These are phyloP conservation scores for Aphelinus atriplicis DNA, from an alignment of 1,140 invertebrate species.

Conservation along the genomic window DNA sequence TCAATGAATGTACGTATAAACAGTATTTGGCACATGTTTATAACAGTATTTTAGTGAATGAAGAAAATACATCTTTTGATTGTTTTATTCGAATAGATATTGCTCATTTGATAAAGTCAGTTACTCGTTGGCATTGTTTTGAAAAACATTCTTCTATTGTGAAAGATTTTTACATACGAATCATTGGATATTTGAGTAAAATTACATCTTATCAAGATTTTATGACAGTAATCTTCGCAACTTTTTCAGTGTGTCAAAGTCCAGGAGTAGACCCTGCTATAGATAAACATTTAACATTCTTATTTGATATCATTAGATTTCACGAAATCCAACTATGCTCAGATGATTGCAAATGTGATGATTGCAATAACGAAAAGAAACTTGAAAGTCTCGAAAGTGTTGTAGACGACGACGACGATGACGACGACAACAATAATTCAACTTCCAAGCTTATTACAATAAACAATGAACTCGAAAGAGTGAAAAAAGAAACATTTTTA, in stretches of 20 bases:
- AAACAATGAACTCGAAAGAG: not conserved
- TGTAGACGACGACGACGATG: not conserved
- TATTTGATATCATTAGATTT: not conserved
- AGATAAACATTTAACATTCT: not conserved
- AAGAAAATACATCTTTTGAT: not conserved
- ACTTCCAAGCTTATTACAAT: not conserved
- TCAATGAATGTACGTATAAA: conserved; percentile 7
- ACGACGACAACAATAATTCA: not conserved
- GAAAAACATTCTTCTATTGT: not conserved
- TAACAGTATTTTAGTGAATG: not conserved
- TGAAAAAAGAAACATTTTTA: not conserved
- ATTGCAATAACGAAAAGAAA: conserved; percentile 3
- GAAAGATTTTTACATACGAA: conserved; percentile 10
- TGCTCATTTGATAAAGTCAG: conserved; percentile 11
- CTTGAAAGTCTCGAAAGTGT: not conserved
- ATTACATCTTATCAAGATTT: not conserved
- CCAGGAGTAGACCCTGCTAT: not conserved
- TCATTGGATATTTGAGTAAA: conserved; percentile 14
- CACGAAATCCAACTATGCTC: not conserved
- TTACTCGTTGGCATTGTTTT: conserved; percentile 6
- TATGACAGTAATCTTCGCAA: not conserved
- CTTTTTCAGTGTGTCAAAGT: not conserved
- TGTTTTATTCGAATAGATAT: conserved; percentile 6
- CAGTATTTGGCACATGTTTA: not conserved
- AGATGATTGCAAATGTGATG: conserved; percentile 6